phyloP scores from a whole-genome alignment of 2,888 invertebrate species.

The Phyto melanocephala region DNA sequence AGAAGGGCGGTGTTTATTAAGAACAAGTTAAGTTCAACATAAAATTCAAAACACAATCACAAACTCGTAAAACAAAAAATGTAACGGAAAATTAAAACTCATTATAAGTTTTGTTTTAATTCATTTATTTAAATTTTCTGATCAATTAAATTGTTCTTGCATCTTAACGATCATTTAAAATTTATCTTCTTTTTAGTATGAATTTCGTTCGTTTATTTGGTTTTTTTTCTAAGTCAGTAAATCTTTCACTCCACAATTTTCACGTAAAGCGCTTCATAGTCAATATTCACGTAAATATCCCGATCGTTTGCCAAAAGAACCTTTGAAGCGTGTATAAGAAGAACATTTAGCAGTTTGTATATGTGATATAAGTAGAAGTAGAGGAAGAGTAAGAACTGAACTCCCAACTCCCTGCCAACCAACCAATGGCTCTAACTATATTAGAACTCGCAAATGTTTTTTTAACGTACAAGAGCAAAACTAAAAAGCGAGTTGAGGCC shows the following conservation, averaged over 20 bases:
- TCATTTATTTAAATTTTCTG: not conserved
- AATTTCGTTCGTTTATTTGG: not conserved
- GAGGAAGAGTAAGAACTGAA: constrained; percentile 35
- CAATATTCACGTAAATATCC: constrained; percentile 65
- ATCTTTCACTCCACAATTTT: constrained; percentile 27
- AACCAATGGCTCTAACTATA: constrained; percentile 58
- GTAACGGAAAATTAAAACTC: too few relatives aligned
- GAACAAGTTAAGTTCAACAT: not conserved
- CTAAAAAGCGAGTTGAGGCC: constrained; percentile 61
- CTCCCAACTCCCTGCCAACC: constrained; percentile 63
- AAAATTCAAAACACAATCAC: not conserved
- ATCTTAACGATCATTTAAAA: not conserved
- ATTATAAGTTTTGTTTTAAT: not conserved
- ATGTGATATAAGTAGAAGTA: not conserved
- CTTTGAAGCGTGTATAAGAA: constrained; percentile 63
- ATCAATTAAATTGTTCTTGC: not conserved
- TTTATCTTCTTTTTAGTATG: not conserved
- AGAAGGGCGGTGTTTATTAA: not conserved
- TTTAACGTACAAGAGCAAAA: constrained; percentile 57
- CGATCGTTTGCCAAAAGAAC: constrained; percentile 64
- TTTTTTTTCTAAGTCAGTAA: not conserved
- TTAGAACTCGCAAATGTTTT: constrained; percentile 56
- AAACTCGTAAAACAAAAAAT: not conserved
- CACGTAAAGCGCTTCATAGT: constrained; percentile 60
- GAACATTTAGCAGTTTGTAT: constrained; percentile 48